Conservation (phyloP, 2,113 vertebrate species). For the Eretmochelys imbricata region DNA sequence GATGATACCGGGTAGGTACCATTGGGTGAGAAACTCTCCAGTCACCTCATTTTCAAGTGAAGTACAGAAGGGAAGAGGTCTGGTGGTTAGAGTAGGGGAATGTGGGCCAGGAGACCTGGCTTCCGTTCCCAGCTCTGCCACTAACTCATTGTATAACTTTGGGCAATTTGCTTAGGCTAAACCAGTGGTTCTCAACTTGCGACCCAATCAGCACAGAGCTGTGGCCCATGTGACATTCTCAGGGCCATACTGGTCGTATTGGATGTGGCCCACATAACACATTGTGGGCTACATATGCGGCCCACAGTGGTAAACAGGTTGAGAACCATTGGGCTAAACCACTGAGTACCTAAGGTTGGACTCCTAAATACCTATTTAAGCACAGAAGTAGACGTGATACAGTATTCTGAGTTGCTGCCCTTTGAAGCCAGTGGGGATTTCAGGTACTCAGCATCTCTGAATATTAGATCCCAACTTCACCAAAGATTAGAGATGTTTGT, state of each 20-base stretch:
- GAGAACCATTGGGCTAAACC: background rate
- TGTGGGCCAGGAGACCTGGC: background rate
- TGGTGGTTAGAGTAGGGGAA: background rate
- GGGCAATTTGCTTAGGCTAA: background rate
- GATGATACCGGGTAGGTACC: conserved; percentile 89
- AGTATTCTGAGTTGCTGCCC: background rate
- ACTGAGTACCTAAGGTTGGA: background rate
- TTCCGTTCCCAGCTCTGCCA: background rate
- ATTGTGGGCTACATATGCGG: no score
- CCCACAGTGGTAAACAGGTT: no score
- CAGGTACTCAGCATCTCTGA: background rate
- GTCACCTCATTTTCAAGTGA: background rate
- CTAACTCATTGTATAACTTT: fast-evolving
- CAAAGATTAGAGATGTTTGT: background rate
- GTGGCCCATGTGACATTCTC: no score
- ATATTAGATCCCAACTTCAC: background rate
- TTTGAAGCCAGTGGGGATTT: background rate
- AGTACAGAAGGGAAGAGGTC: background rate
- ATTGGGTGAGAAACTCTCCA: fast-evolving
- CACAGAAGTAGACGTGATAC: background rate
- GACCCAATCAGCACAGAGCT: no score
- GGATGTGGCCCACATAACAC: no score
- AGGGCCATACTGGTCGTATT: no score
- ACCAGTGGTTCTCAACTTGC: background rate
- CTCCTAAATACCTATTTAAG: background rate